Evolutionary conservation across 2,113 vertebrate species (phyloP).

Genomic region (Sinocyclocheilus anophthalmus): DNA sequence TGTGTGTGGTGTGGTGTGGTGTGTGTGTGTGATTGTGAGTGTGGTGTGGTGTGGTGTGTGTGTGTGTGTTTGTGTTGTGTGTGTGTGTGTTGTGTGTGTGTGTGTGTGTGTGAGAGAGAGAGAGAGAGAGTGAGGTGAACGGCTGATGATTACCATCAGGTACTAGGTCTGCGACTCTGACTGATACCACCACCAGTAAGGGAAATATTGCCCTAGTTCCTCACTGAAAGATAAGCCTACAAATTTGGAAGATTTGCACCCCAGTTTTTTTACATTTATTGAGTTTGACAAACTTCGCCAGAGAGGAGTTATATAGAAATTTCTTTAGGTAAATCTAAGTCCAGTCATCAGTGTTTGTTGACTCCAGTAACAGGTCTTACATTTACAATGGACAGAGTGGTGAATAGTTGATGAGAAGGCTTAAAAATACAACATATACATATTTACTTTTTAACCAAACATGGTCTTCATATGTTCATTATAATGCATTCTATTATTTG

Average conservation of each 20-base stretch:
- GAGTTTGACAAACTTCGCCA: slow-evolving; percentile 7
- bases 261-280: slow-evolving; percentile 28
- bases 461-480: background rate
- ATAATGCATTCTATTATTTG: background rate
- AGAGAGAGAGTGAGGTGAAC: background rate
- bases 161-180: slow-evolving; percentile 43
- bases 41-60: too few relatives aligned
- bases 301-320: background rate
- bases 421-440: background rate
- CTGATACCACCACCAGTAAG: slow-evolving; percentile 38
- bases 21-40: too few relatives aligned
- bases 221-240: slow-evolving; percentile 29
- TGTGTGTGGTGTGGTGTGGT: background rate
- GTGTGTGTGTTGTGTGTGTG: too few relatives aligned
- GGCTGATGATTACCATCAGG: slow-evolving; percentile 45
- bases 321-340: slow-evolving; percentile 30
- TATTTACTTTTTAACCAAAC: background rate
- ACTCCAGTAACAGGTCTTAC: slow-evolving; percentile 15
- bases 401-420: background rate
- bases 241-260: slow-evolving; percentile 39
- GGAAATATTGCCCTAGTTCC: slow-evolving; percentile 45
- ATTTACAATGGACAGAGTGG: background rate
- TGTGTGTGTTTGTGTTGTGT: too few relatives aligned
- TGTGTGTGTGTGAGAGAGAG: background rate
- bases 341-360: background rate